Evolutionary conservation across 2,797 vertebrate species (phyloP), one percentile per base, ranked within the genome.

Genomic region (Erpetoichthys calabaricus): DNA sequence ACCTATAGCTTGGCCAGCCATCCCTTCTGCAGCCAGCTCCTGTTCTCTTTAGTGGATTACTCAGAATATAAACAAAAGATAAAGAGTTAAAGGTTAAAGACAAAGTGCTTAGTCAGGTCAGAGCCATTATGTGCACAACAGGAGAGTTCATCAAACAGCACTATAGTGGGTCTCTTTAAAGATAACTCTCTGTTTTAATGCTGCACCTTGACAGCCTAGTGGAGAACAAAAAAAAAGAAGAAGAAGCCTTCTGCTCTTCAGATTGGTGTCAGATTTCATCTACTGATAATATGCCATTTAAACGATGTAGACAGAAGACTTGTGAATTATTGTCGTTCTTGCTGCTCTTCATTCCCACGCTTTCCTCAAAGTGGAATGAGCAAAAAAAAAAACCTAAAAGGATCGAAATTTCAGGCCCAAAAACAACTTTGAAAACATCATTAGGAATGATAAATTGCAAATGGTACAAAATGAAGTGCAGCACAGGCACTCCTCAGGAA

Each of bases 401-500:
- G 58, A 60, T 52, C 52, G 46, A 50, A 57, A 56, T 25, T 43
- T 56, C 50, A 44, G 57, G 46, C 50, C 52, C 56, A 25, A 53
- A 62, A 60, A 56, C 51, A 49, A 60, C 46, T 60, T 45, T 4
- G 45, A 57, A 57, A 45, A 47, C 55, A 47, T 57, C 54, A 53
- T 45, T 53, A 7, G n/a, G n/a, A 53, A 60, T 61, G 63, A 64
- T 56, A 61, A 58, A 59, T 64, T 58, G 49, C 53, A 56, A 56
- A 61, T 44, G 59, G 45, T 56, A 58, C 45, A 50, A 61, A 56
- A 41, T 51, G 49, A 59, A 55, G 43, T 8, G 44, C 58, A 3
- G 47, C 47, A 58, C 49, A 42, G 8, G n/a, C n/a, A n/a, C n/a
- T n/a, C n/a, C n/a, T n/a, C n/a, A n/a, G n/a, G n/a, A n/a, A n/a